These are phyloP conservation scores for Oryzias javanicus DNA, from an alignment of 2,113 vertebrate species.

Conservation along the genomic window DNA sequence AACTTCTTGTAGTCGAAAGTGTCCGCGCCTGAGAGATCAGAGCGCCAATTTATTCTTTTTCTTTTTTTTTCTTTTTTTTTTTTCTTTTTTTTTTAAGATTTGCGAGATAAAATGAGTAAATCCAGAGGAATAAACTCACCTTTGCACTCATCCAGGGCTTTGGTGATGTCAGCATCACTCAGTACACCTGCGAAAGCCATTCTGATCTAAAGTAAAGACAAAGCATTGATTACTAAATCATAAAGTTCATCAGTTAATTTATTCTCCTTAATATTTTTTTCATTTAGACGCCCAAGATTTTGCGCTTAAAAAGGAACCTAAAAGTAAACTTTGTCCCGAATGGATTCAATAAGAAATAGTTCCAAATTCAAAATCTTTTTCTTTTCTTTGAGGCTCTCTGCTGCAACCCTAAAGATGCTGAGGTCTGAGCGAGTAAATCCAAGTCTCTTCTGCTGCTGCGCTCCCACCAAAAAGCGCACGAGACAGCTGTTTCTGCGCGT, in stretches of 20 bases:
- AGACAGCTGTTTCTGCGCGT: constrained; percentile 14
- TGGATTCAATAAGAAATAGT: neutral
- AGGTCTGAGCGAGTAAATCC: constrained; percentile 42
- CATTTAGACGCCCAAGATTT: neutral
- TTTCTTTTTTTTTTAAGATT: too few relatives aligned
- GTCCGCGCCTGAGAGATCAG: constrained; percentile 71
- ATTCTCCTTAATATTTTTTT: neutral
- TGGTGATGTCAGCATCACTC: constrained; percentile 76
- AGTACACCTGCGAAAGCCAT: constrained; percentile 78
- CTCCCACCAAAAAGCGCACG: constrained; percentile 9
- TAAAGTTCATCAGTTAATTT: neutral
- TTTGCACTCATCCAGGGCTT: constrained; percentile 82
- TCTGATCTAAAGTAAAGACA: constrained; percentile 55
- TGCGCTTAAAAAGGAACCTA: neutral
- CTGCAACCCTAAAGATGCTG: constrained; percentile 29
- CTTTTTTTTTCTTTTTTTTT: too few relatives aligned
- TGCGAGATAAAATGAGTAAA: neutral
- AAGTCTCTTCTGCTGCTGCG: constrained; percentile 15
- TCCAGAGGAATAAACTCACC: constrained; percentile 52
- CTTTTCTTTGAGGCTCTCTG: constrained; percentile 17
- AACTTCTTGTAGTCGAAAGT: constrained; percentile 81
- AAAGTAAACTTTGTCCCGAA: neutral
- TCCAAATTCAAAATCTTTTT: constrained; percentile 1
- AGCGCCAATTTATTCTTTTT: too few relatives aligned
- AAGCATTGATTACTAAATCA: neutral